These are phyloP conservation scores for Drosophila kohkoa DNA, from an alignment of 1,140 invertebrate species.

Conservation along the genomic window DNA sequence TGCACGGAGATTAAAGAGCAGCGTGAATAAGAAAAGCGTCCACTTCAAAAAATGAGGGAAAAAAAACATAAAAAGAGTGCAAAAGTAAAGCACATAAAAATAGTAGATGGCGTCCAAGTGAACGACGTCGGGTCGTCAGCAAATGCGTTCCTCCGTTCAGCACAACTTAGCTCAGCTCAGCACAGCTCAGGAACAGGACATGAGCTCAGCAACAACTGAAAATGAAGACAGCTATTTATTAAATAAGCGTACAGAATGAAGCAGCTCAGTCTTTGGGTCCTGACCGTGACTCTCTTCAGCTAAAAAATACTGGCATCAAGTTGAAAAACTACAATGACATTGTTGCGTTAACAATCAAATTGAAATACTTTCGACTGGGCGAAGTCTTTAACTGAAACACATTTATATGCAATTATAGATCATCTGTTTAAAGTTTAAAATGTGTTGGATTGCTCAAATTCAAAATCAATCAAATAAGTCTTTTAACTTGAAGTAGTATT, in stretches of 20 bases:
- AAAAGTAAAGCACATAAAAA: constrained; percentile 45
- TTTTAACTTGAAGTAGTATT: too few relatives aligned
- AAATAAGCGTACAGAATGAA: constrained; percentile 36
- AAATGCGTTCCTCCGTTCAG: constrained; percentile 35
- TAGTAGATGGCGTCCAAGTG: constrained; percentile 32
- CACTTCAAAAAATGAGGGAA: constrained; percentile 24
- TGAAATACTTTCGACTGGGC: neutral
- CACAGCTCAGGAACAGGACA: constrained; percentile 30
- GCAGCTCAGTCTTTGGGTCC: neutral
- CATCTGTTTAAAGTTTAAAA: too few relatives aligned
- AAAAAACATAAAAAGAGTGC: neutral
- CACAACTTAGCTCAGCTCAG: too few relatives aligned
- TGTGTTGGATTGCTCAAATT: too few relatives aligned
- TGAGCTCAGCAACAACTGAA: constrained; percentile 6
- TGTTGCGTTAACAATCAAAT: neutral
- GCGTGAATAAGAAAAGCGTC: constrained; percentile 20
- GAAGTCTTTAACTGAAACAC: too few relatives aligned
- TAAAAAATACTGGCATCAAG: too few relatives aligned
- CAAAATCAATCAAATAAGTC: too few relatives aligned
- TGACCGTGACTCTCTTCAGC: too few relatives aligned
- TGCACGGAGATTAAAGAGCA: constrained; percentile 59
- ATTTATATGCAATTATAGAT: too few relatives aligned
- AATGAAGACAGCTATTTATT: constrained; percentile 54
- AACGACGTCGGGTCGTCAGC: constrained; percentile 28
- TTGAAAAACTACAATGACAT: neutral